Base-by-base conservation (phyloP, 2,797 vertebrate genomes). In the Sebastes steindachneri region DNA sequence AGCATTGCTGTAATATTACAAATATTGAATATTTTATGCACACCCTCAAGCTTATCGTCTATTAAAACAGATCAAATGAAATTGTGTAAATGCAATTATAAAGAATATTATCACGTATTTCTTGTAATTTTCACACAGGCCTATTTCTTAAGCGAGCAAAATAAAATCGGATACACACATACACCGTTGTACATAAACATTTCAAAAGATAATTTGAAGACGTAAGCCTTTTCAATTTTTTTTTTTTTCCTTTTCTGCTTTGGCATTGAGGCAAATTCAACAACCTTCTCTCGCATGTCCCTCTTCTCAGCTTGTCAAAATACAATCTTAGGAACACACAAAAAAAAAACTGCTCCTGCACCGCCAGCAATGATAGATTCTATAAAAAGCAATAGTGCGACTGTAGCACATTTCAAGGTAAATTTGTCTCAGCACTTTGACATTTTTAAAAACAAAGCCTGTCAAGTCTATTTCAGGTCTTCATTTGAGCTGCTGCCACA, bases 381-480 rank as follows among this genome's bases (percentile, higher is more conserved):
- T 89, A 92, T 84, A 94, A 89, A 94, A 92, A 93, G 80, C 82
- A 79, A 76, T 75, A 55, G 82, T 88, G 86, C 26, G 63, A 88
- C 75, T 86, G 87, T 79, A 82, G 86, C 85, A 90, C 85, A 90
- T 93, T 93, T 94, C 91, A 94, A 89, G 93, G 91, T 93, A 91
- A 78, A 92, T 94, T 93, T 94, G 88, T 91, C 90, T 93, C 90
- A 87, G 86, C 91, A 90, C 88, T 90, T 91, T 94, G 92, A 93
- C 91, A 91, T 93, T 88, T 90, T 83, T 62, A 83, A 88, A 91
- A 92, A 91, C 80, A 95, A 90, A 92, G 89, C 88, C 89, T 92
- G 94, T 93, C 94, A 93, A 89, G 79, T 92, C 80, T 91, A 85
- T 93, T 92, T 93, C 86, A 87, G 78, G 87, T 91, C 79, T 86